Evolutionary conservation across 1,140 invertebrate genomes (phyloP), one percentile per base, ranked within the genome.

Genomic region (Hyles euphorbiae): DNA sequence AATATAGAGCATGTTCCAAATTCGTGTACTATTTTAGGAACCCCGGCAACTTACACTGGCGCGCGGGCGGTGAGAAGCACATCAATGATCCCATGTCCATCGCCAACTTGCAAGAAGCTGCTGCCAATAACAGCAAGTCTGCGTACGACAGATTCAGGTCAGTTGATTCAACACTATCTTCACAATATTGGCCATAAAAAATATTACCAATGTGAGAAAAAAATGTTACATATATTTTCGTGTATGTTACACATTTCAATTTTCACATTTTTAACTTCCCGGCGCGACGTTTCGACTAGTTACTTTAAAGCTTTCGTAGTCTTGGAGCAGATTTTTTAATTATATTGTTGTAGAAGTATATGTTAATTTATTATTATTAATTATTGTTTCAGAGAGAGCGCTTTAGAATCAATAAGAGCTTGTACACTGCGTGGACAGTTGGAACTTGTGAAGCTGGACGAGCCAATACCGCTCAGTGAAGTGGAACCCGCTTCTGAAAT

Each of bases 41-140:
- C 90, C 97, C 97, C 43, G 98, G 98, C 34, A 93, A 94, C 65
- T 99, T 97, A 77, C 97, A 99, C 86, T 99, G 98, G 98, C 92
- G 98, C 74, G 93, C 94, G 63, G 98, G 98, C 3, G 98, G 98
- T 8, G 98, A 99, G 89, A 98, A 98, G 71, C 98, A 99, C 87
- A 95, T 99, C 70, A 99, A 99, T 82, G 98, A 99, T 84, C 98
- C 98, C 0, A 87, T 93, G 46, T 96, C 96, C 64, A 97, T 99
- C 77, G 97, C 96, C 40, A 96, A 95, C 78, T 88, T 99, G n/a
- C 97, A 97, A 77, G 91, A 99, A 88, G 97, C 98, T 8, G 94
- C 96, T 0, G 84, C 91, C 48, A 93, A 92, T 47, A 98, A 99
- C 61, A 97, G 92, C 74, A 91, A 91, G 32, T 92, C 91, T 47